Base-by-base conservation (phyloP, 2,888 invertebrate genomes). In the Choristoneura rosaceana region DNA sequence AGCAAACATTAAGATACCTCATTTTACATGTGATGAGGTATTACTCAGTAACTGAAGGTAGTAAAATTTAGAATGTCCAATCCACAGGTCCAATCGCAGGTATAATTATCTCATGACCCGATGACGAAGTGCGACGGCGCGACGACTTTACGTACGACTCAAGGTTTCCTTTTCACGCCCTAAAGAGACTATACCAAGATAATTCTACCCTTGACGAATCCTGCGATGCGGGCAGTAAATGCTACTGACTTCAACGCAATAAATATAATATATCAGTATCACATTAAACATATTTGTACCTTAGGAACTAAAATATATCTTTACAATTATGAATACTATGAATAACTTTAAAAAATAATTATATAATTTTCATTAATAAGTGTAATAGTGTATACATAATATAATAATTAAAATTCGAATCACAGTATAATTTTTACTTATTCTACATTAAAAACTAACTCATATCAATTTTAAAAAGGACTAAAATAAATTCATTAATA, bases 271-370 rank as follows among this genome's bases (percentile, higher is more conserved):
- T 43, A 59, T 69, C 12, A 50, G 12, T 90, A 90, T 90, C 90
- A 90, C 89, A 88, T 79, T 78, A 81, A 85, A 86, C 80, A 79
- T 78, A 83, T 82, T 91, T 91, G 90, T 90, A 90, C 90, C 87
- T 84, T 38, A 60, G 15, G 25, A 43, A 47, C 61, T 41, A 33
- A 63, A 43, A 45, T 25, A 47, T 15, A 5, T 47, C 47, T 8
- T 14, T 25, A 8, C 12, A 45, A 10, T 8, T 41, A n/a, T 17
- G 25, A 12, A 9, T 62, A 43, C 14, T 4, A 43, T 2, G 34
- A 34, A 34, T 58, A 58, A 33, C 55, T 12, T 25, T 25, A 41
- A 41, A 41, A 15, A 41, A 61, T 12, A 34, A 12, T 4, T 2
- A 41, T 55, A 25, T 55, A 55, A 55, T 55, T 25, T 55, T 25